Evolutionary conservation across 2,113 vertebrate genomes (phyloP).

Genomic region (Platysteira castanea): DNA sequence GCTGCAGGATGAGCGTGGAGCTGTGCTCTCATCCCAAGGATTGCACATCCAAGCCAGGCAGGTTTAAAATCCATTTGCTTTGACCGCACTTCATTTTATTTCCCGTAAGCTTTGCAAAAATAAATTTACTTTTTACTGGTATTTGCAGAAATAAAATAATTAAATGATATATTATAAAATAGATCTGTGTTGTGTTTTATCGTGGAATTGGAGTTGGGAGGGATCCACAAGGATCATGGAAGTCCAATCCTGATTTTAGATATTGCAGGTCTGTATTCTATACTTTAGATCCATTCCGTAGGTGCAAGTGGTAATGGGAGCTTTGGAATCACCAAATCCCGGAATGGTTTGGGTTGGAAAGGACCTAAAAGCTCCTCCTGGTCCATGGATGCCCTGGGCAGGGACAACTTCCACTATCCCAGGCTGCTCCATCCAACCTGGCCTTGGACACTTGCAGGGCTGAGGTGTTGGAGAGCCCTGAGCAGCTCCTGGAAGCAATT

Average conservation of each 20-base stretch:
- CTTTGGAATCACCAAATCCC: not conserved
- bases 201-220: not conserved
- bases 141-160: fast-evolving
- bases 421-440: not conserved
- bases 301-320: fast-evolving
- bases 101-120: not conserved
- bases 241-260: not conserved
- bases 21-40: not conserved
- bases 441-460: not conserved
- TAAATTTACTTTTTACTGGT: fast-evolving
- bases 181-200: fast-evolving
- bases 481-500: not conserved
- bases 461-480: not conserved
- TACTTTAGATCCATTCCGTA: fast-evolving
- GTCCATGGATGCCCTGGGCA: not conserved
- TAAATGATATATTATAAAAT: fast-evolving
- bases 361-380: not conserved
- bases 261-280: fast-evolving
- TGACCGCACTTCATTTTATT: fast-evolving
- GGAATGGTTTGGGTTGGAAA: not conserved
- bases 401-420: not conserved
- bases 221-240: not conserved
- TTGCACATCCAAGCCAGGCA: fast-evolving
- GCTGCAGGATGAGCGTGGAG: fast-evolving
- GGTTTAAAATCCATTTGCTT: fast-evolving